Evolutionary conservation across 2,113 vertebrate species (phyloP), one percentile per base, ranked within the genome.

Genomic region (Lutjanus erythropterus): DNA sequence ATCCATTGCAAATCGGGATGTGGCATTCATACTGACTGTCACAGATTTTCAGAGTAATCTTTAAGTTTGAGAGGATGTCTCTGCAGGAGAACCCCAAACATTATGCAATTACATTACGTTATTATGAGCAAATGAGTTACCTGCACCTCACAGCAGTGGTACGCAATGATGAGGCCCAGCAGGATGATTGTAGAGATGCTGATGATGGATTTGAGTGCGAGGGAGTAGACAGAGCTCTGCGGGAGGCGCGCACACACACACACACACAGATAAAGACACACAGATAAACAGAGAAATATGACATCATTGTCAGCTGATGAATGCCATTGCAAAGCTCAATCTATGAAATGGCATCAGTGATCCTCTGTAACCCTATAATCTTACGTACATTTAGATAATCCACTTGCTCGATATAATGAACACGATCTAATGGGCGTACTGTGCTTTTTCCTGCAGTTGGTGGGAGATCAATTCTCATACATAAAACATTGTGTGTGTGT

Each of bases 141-240:
- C 97, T 99, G 97, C 90, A 99, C 96, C 92, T 99, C 97, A 60
- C 97, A 92, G 86, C 96, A 96, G 31, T 99, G 98, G 91, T 98
- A 99, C 79, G 97, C 96, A 66, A 98, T 67, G 44, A 99, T 96
- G 76, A 99, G 96, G 61, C 97, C 96, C 56, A 99, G 94, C 80
- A 98, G 94, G 91, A 98, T 94, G 82, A 96, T 53, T 0, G 97
- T 98, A 29, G 98, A 98, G 37, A 98, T 93, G 87, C 96, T 99
- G 96, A 99, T 98, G 94, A 99, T 91, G 89, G 96, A 97, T 95
- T 98, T 99, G 89, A 98, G 94, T 31, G 96, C 92, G 41, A 99
- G 96, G 1, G 98, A 99, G 79, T 96, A 97, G 49, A 97, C 91
- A 1, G 97, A 99, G 86, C 95, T 97, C 97, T 98, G 92, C 18